A percentile compares a stretch with the other conserved stretches of the same genome.
These are phyloP conservation scores for Aurelia sp. DNA, from an alignment of 30 jellyfish, hydroid and myxozoan species.

Conservation along the genomic window DNA sequence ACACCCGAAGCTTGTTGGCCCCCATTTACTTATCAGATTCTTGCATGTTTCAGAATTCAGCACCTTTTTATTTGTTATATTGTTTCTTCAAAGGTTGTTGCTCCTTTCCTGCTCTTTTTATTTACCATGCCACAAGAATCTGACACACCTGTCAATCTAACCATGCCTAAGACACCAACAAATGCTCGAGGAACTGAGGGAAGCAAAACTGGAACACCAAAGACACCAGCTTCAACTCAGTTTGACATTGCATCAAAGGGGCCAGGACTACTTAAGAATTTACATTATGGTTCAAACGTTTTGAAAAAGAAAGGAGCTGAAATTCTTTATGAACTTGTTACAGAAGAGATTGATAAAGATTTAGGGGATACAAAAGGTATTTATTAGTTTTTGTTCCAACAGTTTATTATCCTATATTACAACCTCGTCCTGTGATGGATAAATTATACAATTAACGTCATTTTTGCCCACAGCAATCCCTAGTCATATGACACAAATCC, in stretches of 20 bases:
- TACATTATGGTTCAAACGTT: constrained; percentile 25
- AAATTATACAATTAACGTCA: too few species aligned
- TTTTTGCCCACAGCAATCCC: too few species aligned
- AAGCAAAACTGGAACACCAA: constrained; percentile 17
- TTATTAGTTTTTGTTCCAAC: too few species aligned
- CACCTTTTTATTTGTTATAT: neutral
- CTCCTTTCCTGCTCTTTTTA: constrained; percentile 36
- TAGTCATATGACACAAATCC: too few species aligned
- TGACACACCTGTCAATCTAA: constrained; percentile 6
- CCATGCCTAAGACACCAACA: constrained; percentile 41
- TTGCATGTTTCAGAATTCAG: neutral
- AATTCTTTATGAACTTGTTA: constrained; percentile 16
- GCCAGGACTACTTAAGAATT: neutral
- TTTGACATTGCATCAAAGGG: constrained; percentile 20
- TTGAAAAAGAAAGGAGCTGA: constrained; percentile 55
- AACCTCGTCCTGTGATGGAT: too few species aligned
- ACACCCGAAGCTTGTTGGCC: too few species aligned
- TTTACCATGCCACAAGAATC: constrained; percentile 12
- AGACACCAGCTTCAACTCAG: constrained; percentile 46
- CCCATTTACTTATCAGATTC: neutral
- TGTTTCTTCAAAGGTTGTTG: constrained; percentile 40
- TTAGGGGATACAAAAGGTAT: constrained; percentile 1
- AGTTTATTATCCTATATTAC: too few species aligned
- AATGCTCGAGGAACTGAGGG: neutral
- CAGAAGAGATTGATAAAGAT: neutral